A percentile compares a stretch with the other conserved stretches of the same genome.
phyloP scores from a whole-genome alignment of 2,888 invertebrate species.

The Callimorpha dominula region DNA sequence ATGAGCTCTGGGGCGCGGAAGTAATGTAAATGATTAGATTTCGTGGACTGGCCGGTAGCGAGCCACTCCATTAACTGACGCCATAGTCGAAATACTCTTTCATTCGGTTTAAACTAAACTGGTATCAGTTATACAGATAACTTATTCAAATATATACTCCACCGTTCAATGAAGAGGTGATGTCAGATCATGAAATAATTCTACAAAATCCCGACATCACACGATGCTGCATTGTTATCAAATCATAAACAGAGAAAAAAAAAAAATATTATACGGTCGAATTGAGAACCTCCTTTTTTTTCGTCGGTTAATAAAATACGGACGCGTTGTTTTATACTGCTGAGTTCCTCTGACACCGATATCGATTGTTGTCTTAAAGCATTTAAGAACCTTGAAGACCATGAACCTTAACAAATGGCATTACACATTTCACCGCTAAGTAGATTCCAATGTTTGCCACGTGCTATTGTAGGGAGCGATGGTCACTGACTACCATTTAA shows the following conservation, averaged over 20 bases:
- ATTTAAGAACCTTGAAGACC: background rate
- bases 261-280: too few relatives aligned
- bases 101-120: background rate
- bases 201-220: background rate
- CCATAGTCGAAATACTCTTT: background rate
- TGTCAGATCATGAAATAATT: background rate
- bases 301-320: background rate
- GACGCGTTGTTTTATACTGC: background rate
- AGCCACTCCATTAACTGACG: slow-evolving; percentile 60
- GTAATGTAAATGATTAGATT: slow-evolving; percentile 85
- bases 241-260: background rate
- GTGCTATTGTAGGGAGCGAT: slow-evolving; percentile 54
- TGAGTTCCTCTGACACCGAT: background rate
- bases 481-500: slow-evolving; percentile 77
- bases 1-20: slow-evolving; percentile 76
- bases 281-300: too few relatives aligned
- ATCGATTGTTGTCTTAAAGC: background rate
- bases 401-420: slow-evolving; percentile 60
- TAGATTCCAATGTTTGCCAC: slow-evolving; percentile 77
- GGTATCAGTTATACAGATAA: background rate
- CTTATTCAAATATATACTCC: too few relatives aligned
- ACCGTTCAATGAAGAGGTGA: too few relatives aligned
- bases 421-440: slow-evolving; percentile 82
- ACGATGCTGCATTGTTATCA: background rate
- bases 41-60: slow-evolving; percentile 71